Evolutionary conservation across 2,113 vertebrate genomes (phyloP), one percentile per base, ranked within the genome.

Genomic region (Ictalurus punctatus): DNA sequence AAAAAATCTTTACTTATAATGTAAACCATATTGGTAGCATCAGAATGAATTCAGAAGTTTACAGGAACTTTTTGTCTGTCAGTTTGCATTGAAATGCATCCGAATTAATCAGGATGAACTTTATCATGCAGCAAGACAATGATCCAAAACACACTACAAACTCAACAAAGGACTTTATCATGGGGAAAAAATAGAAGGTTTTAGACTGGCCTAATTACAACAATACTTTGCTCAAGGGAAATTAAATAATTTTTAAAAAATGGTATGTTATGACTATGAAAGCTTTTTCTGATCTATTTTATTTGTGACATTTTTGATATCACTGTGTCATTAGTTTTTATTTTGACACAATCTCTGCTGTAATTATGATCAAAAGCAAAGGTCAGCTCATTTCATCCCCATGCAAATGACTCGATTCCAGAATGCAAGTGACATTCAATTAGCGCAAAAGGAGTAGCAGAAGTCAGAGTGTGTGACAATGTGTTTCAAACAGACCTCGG

Each of bases 291-390:
- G 65, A 56, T 52, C 25, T 25, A 44, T 48, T 85, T 48, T 10
- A 94, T 91, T 93, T 93, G 92, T 94, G 94, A 96, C 94, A 95
- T 97, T 97, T 92, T 93, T 93, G 92, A 90, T 93, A 91, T 92
- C 92, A 91, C 85, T 93, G 94, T 91, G 93, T 92, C 93, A 91
- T 92, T 37, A 44, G n/a, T 30, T 80, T 65, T 78, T 21, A 40
- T 74, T 69, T 27, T 85, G 67, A 89, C 83, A 85, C 65, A 88
- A 92, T 89, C 94, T 95, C 95, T 93, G 95, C 94, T 94, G 95
- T 97, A 97, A 97, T 97, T 97, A 97, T 95, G 95, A 95, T 94
- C 95, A 96, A 95, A 97, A 95, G 94, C 95, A 97, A 97, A 97
- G 96, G 95, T 96, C 95, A 96, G 37, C 89, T 93, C 95, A 96